Evolutionary conservation across 2,113 vertebrate species (phyloP).

Genomic region (Cynoglossus semilaevis): DNA sequence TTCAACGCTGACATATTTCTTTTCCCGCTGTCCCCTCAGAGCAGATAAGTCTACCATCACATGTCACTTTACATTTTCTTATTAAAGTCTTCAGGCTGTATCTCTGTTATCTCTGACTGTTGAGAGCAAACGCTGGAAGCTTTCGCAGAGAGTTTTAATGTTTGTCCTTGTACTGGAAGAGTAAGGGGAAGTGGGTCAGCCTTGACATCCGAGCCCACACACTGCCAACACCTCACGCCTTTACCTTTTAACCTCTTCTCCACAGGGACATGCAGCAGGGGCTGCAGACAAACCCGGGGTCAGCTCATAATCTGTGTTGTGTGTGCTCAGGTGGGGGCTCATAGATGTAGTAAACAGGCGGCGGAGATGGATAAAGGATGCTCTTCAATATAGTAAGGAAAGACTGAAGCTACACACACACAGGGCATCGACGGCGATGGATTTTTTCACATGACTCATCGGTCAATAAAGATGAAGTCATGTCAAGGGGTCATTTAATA

Average conservation of each 20-base stretch:
- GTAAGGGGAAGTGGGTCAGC: constrained; percentile 8
- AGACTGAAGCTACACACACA: not conserved
- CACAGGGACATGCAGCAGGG: constrained; percentile 21
- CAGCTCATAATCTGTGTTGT: constrained; percentile 46
- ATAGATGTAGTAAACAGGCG: constrained; percentile 36
- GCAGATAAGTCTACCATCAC: constrained; percentile 20
- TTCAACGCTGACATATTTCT: constrained; percentile 28
- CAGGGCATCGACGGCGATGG: too few species aligned
- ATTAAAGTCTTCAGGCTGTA: not conserved
- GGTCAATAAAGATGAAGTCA: too few species aligned
- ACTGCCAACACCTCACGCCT: not conserved
- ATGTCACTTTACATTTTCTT: constrained; percentile 3
- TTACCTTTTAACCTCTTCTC: constrained; percentile 42
- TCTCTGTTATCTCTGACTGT: constrained; percentile 1
- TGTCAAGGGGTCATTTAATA: too few species aligned
- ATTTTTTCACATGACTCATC: too few species aligned
- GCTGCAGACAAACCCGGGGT: constrained; percentile 28
- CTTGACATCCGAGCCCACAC: constrained; percentile 1
- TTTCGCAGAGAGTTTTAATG: not conserved
- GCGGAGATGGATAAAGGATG: not conserved
- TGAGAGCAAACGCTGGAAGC: not conserved
- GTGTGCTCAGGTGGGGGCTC: constrained; percentile 33
- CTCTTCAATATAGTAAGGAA: constrained; percentile 2
- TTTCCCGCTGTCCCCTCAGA: constrained; percentile 2
- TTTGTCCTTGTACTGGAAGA: not conserved